phyloP scores from a whole-genome alignment of 2,113 vertebrate genomes.

The Aramus guarauna region DNA sequence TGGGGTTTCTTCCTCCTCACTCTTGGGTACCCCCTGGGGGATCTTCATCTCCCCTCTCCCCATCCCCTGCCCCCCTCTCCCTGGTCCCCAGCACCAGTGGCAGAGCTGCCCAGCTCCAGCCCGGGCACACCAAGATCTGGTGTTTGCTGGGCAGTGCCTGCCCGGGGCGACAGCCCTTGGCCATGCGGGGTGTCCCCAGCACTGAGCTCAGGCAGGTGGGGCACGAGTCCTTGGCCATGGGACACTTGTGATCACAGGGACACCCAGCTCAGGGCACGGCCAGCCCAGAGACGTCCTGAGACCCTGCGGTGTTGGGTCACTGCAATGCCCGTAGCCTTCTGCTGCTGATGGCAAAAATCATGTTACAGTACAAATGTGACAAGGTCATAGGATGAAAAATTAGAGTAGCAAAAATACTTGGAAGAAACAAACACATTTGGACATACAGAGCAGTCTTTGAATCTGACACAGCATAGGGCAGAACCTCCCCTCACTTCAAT shows the following conservation, averaged over 20 bases:
- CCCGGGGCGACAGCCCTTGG: background rate
- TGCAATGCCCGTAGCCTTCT: background rate
- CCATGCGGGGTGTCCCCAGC: too few relatives aligned
- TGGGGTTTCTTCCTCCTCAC: background rate
- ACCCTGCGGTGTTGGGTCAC: background rate
- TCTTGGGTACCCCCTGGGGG: rapidly evolving
- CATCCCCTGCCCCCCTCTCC: background rate
- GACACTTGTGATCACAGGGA: background rate
- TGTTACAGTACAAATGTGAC: background rate
- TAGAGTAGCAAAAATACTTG: background rate
- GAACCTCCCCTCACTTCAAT: background rate
- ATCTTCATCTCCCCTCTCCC: too few relatives aligned
- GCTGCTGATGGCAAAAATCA: background rate
- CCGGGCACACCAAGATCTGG: background rate
- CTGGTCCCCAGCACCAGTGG: background rate
- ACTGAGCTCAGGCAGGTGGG: too few relatives aligned
- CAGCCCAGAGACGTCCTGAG: background rate
- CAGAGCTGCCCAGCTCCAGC: background rate
- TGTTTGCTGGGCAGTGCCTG: background rate
- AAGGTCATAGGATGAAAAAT: background rate
- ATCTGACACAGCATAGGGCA: background rate
- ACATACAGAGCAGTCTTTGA: background rate
- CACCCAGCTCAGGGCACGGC: background rate
- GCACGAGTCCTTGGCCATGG: too few relatives aligned
- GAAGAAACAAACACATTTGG: background rate